Percentiles rank a stretch among this genome's conserved stretches.
phyloP scores from a whole-genome alignment of 1,140 invertebrate species.

The Tribolium castaneum region DNA sequence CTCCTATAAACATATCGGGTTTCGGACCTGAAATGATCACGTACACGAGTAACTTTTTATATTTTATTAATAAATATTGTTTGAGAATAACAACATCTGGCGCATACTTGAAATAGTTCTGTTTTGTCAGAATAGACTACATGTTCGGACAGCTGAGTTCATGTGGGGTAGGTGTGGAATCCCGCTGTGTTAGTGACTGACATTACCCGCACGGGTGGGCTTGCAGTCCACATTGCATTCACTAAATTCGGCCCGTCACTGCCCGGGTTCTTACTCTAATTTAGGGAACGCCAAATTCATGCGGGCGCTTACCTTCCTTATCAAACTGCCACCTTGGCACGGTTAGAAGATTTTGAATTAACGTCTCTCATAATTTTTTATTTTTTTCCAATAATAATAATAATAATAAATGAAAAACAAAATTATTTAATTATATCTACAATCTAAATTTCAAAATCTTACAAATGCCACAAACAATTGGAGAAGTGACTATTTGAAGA shows the following conservation, averaged over 20 bases:
- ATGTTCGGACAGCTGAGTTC: background rate
- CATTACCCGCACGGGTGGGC: conserved; percentile 31
- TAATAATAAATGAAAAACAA: too few species aligned
- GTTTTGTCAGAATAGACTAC: background rate
- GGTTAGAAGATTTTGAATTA: too few species aligned
- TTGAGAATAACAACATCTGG: background rate
- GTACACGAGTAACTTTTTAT: too few species aligned
- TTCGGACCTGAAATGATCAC: background rate
- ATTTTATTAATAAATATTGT: too few species aligned
- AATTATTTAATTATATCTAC: too few species aligned
- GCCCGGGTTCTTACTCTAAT: conserved; percentile 2
- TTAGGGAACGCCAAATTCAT: conserved; percentile 19
- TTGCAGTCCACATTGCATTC: conserved; percentile 24
- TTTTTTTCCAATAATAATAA: too few species aligned
- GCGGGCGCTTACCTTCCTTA: conserved; percentile 25
- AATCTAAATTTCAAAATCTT: too few species aligned
- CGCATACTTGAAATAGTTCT: background rate
- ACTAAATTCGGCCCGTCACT: conserved; percentile 23
- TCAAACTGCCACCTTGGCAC: background rate
- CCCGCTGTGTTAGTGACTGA: conserved; percentile 25
- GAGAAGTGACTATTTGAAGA: too few species aligned
- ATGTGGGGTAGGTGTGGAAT: conserved; percentile 21
- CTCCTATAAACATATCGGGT: background rate
- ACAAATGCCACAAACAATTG: too few species aligned
- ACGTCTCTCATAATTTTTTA: too few species aligned